These are phyloP conservation scores for Nannobrachium achirus DNA, from an alignment of 2,113 vertebrate species.

Conservation along the genomic window DNA sequence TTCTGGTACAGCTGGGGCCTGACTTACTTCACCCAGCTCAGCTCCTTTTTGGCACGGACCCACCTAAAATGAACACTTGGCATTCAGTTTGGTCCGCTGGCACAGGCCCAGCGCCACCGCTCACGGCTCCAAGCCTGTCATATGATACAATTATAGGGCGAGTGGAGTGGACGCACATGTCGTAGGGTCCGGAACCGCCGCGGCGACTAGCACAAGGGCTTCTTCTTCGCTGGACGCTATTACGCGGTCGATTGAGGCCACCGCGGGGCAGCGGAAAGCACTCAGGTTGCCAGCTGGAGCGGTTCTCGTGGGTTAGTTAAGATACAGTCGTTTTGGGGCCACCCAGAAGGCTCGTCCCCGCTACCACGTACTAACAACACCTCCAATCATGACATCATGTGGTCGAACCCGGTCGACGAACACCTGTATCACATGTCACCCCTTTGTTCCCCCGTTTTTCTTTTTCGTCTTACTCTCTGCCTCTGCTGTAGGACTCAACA, in stretches of 20 bases:
- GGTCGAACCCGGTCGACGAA: too few relatives aligned
- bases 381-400: too few relatives aligned
- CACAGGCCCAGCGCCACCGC: constrained; percentile 34
- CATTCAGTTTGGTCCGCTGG: constrained; percentile 36
- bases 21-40: constrained; percentile 21
- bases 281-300: constrained; percentile 4
- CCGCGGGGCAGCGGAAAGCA: constrained; percentile 33
- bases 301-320: constrained; percentile 33
- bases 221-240: constrained; percentile 6
- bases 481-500: too few relatives aligned
- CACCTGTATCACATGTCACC: too few relatives aligned
- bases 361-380: too few relatives aligned
- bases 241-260: constrained; percentile 39
- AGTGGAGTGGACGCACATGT: constrained; percentile 48
- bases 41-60: constrained; percentile 47
- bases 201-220: constrained; percentile 11
- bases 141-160: constrained; percentile 48
- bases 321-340: constrained; percentile 14
- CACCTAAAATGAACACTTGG: constrained; percentile 35
- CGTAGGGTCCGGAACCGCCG: constrained; percentile 41
- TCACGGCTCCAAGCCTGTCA: constrained; percentile 31
- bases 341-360: too few relatives aligned
- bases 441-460: too few relatives aligned
- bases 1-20: constrained; percentile 47
- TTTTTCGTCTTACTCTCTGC: too few relatives aligned